phyloP scores from a whole-genome alignment of 1,140 invertebrate species.

The Xylocopa sonorina region DNA sequence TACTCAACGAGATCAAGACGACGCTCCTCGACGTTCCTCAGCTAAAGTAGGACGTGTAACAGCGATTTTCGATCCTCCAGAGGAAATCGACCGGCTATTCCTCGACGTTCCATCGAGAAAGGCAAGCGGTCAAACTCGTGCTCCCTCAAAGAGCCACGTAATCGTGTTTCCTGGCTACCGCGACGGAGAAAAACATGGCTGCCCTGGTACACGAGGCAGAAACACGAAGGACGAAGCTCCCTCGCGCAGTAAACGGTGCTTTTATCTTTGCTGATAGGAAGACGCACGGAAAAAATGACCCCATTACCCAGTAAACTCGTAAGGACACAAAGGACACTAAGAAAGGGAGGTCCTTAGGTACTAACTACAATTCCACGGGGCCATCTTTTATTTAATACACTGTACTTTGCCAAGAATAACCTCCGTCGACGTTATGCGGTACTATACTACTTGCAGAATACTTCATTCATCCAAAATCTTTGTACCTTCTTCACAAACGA shows the following conservation, averaged over 20 bases:
- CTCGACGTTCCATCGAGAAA: constrained; percentile 5
- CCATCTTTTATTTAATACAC: no score
- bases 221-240: neutral
- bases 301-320: no score
- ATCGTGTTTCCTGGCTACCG: neutral
- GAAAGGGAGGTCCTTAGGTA: no score
- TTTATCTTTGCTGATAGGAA: no score
- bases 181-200: neutral
- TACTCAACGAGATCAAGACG: neutral
- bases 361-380: no score
- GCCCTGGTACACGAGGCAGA: neutral
- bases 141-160: constrained; percentile 13
- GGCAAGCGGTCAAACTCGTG: neutral
- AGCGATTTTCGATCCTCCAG: neutral
- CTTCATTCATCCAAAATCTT: no score
- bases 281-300: no score
- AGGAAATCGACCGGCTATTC: neutral
- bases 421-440: no score
- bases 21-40: neutral
- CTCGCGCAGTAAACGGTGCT: neutral
- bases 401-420: no score
- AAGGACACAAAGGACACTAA: no score
- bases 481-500: no score
- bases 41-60: neutral
- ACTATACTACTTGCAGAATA: no score